Conservation (phyloP, 2,888 invertebrate species). For the Ectemnius cavifrons region DNA sequence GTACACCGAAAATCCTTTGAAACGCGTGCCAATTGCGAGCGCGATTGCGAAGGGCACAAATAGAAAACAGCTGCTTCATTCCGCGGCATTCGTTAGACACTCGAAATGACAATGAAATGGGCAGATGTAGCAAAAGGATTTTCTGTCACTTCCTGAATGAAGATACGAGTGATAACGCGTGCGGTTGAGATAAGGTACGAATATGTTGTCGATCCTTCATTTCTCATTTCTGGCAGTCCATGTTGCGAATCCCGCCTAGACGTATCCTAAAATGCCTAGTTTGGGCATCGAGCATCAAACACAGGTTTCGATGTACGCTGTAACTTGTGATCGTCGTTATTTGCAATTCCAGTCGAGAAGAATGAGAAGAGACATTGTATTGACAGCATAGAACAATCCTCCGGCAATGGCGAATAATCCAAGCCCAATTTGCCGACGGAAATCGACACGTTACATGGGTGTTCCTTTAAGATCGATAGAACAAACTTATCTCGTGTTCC, state of each 20-base stretch:
- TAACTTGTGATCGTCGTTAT: not conserved
- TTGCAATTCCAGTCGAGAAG: not conserved
- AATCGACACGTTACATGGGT: conserved; percentile 65
- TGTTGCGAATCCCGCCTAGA: not conserved
- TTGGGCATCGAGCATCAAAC: not conserved
- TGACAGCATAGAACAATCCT: conserved; percentile 4
- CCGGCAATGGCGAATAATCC: conserved; percentile 61
- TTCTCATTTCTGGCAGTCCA: not conserved
- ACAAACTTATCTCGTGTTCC: conserved; percentile 79
- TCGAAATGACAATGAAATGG: conserved; percentile 7
- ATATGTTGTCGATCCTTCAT: not conserved
- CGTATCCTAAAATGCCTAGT: not conserved
- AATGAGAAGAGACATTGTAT: conserved; percentile 17
- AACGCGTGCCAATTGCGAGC: not conserved
- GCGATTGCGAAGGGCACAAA: not conserved
- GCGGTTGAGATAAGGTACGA: not conserved
- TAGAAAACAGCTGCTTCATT: not conserved
- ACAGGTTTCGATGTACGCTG: not conserved
- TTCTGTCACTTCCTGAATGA: conserved; percentile 9
- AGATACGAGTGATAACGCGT: not conserved
- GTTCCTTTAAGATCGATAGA: conserved; percentile 76
- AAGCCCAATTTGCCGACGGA: conserved; percentile 60
- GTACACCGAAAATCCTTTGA: no score
- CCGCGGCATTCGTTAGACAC: not conserved
- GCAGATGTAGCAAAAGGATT: not conserved